Evolutionary conservation across 2,797 vertebrate species (phyloP).

Genomic region (Diplodus sargus): DNA sequence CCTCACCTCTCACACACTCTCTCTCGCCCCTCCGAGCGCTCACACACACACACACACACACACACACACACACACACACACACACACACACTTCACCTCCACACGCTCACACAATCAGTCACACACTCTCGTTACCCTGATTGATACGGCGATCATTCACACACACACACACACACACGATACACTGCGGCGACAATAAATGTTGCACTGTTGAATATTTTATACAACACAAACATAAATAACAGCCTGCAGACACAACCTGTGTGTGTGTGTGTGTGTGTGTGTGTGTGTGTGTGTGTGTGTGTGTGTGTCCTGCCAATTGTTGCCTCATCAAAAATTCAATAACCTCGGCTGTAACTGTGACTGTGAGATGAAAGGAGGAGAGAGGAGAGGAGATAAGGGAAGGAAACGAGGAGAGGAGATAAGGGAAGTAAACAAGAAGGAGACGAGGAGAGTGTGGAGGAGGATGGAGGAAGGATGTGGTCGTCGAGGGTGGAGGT

Average conservation of each 20-base stretch:
- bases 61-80: slow-evolving; percentile 5
- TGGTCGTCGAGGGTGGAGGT: no score
- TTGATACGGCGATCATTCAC: slow-evolving; percentile 25
- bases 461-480: no score
- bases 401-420: no score
- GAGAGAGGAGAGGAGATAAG: no score
- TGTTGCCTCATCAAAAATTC: slow-evolving; percentile 73
- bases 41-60: not conserved
- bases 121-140: slow-evolving; percentile 1
- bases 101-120: not conserved
- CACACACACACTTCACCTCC: not conserved
- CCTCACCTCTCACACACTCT: not conserved
- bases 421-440: no score
- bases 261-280: not conserved
- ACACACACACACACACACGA: slow-evolving; percentile 10
- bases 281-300: slow-evolving; percentile 15
- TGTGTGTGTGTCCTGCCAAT: slow-evolving; percentile 22
- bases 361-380: not conserved
- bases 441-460: no score
- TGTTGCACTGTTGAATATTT: slow-evolving; percentile 64
- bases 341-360: slow-evolving; percentile 47
- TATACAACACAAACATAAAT: slow-evolving; percentile 56
- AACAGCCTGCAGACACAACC: slow-evolving; percentile 54
- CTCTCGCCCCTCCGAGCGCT: no score
- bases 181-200: slow-evolving; percentile 35